Evolutionary conservation across 2,888 invertebrate genomes (phyloP).

Genomic region (Neoitamus cyanurus): DNA sequence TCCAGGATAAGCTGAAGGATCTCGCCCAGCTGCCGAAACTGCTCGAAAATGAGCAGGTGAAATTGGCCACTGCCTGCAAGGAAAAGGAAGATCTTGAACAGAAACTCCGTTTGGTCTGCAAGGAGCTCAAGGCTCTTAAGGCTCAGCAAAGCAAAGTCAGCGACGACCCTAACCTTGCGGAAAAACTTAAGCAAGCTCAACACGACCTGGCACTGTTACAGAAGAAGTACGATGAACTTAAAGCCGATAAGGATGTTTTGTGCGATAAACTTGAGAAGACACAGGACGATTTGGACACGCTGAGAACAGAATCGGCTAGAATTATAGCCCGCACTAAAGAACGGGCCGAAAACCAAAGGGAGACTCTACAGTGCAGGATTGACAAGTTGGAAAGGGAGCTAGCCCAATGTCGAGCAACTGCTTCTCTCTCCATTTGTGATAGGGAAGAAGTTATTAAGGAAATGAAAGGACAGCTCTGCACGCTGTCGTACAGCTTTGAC

Average conservation of each 20-base stretch:
- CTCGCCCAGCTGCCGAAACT: constrained; percentile 60
- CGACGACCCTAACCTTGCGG: constrained; percentile 47
- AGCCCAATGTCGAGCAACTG: constrained; percentile 62
- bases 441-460: constrained; percentile 63
- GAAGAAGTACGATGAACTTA: constrained; percentile 60
- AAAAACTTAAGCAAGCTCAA: constrained; percentile 60
- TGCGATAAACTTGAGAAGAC: constrained; percentile 54
- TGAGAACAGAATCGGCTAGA: constrained; percentile 59
- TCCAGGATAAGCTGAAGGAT: constrained; percentile 61
- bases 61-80: constrained; percentile 59
- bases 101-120: constrained; percentile 53
- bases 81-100: constrained; percentile 60
- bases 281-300: constrained; percentile 58
- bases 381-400: constrained; percentile 63
- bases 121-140: constrained; percentile 58
- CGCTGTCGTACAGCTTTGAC: constrained; percentile 63
- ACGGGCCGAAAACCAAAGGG: constrained; percentile 61
- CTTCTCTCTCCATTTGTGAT: constrained; percentile 61
- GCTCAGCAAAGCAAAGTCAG: constrained; percentile 59
- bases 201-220: constrained; percentile 61
- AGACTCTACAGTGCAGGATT: constrained; percentile 62
- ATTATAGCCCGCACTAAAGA: constrained; percentile 62
- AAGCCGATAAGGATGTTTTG: constrained; percentile 55
- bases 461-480: constrained; percentile 62
- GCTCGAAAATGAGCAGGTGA: constrained; percentile 61